A percentile compares a stretch with the other conserved stretches of the same genome.
phyloP scores from a whole-genome alignment of 2,797 vertebrate genomes.

The Trematomus bernacchii region DNA sequence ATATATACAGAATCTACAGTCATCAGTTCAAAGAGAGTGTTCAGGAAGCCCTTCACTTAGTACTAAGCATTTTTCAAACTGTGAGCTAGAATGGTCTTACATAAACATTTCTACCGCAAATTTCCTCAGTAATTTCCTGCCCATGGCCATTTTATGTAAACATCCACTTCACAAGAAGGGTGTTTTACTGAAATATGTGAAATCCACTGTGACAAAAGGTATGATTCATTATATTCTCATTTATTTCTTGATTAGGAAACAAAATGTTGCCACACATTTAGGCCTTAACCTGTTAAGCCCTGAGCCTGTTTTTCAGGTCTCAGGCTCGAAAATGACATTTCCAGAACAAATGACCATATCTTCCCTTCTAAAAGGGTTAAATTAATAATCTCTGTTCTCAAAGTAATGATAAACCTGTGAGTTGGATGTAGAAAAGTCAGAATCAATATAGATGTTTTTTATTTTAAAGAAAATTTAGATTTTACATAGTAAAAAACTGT shows the following conservation, averaged over 20 bases:
- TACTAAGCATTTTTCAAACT: constrained; percentile 17
- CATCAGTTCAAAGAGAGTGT: constrained; percentile 35
- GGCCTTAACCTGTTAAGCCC: too few species aligned
- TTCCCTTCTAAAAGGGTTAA: too few species aligned
- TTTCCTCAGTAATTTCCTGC: constrained; percentile 65
- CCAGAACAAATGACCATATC: too few species aligned
- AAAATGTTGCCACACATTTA: constrained; percentile 15
- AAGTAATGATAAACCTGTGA: too few species aligned
- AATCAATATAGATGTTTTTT: too few species aligned
- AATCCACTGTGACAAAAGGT: neutral
- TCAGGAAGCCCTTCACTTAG: constrained; percentile 50
- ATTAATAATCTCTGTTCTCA: too few species aligned
- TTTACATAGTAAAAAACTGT: too few species aligned
- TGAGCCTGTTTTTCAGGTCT: too few species aligned
- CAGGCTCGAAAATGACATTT: too few species aligned
- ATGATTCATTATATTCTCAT: neutral
- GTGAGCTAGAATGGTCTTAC: constrained; percentile 23
- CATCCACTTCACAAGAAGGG: constrained; percentile 11
- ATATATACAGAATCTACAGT: constrained; percentile 10
- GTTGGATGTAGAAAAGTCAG: too few species aligned
- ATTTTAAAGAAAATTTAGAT: too few species aligned
- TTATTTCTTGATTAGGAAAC: constrained; percentile 25
- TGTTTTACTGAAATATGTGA: constrained; percentile 20
- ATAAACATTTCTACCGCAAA: constrained; percentile 58
- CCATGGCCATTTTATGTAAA: constrained; percentile 29